Conservation (phyloP, 2,888 invertebrate genomes). For the Gymnosoma rotundatum region DNA sequence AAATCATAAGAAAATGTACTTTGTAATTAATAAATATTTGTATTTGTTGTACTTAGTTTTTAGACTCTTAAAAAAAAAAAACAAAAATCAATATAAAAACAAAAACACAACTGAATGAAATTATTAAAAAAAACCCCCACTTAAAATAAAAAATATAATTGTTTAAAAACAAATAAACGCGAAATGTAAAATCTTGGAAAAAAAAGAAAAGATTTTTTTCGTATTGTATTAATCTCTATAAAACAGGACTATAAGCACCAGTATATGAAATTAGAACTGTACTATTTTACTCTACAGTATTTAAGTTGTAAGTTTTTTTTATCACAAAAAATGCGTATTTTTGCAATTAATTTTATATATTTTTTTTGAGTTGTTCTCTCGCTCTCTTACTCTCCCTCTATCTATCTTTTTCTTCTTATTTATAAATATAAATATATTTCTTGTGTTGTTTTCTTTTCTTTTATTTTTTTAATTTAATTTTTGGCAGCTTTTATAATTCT, state of each 20-base stretch:
- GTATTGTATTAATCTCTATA: conserved; percentile 47
- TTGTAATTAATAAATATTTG: conserved; percentile 70
- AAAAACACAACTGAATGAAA: conserved; percentile 17
- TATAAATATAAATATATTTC: not conserved
- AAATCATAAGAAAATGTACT: conserved; percentile 60
- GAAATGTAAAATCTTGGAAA: conserved; percentile 50
- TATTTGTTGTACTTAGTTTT: conserved; percentile 71
- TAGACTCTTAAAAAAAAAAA: conserved; percentile 41
- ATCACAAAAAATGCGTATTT: conserved; percentile 53
- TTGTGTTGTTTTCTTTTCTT: conserved; percentile 8
- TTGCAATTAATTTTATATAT: conserved; percentile 18
- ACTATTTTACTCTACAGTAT: conserved; percentile 65
- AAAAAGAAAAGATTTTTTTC: conserved; percentile 19
- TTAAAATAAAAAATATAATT: conserved; percentile 2
- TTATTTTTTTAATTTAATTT: conserved; percentile 17
- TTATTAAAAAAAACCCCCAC: conserved; percentile 12
- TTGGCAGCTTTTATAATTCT: conserved; percentile 46
- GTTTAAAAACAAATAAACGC: conserved; percentile 31
- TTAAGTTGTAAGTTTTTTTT: conserved; percentile 62
- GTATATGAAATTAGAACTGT: conserved; percentile 62
- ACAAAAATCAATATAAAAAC: conserved; percentile 27
- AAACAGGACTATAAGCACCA: conserved; percentile 58
- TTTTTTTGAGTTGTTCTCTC: conserved; percentile 21
- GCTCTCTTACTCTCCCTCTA: not conserved
- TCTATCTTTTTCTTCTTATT: not conserved